Evolutionary conservation across 2,113 vertebrate genomes (phyloP).

Genomic region (Lanius ludovicianus): DNA sequence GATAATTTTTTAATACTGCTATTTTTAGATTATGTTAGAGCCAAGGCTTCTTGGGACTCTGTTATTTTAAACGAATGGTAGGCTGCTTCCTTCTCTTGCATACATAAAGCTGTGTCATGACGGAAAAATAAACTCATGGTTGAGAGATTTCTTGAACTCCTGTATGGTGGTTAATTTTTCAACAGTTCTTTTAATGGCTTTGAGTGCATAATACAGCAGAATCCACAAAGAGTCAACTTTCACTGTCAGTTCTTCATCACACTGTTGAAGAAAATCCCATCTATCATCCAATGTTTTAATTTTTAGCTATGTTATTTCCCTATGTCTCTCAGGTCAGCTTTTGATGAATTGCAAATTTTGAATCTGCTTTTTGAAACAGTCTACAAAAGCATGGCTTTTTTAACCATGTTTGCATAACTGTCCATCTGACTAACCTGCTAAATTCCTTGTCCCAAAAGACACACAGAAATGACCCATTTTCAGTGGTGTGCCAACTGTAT

Average conservation of each 20-base stretch:
- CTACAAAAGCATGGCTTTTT: neutral
- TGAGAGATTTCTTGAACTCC: constrained; percentile 27
- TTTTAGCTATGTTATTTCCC: neutral
- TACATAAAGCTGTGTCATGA: constrained; percentile 11
- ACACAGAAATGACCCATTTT: constrained; percentile 37
- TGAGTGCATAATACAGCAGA: neutral
- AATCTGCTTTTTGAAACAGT: neutral
- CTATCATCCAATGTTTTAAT: neutral
- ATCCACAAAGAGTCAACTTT: neutral
- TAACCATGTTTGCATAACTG: neutral
- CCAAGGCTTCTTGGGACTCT: neutral
- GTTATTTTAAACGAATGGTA: neutral
- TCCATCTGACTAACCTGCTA: constrained; percentile 22
- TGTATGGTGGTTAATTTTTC: constrained; percentile 52
- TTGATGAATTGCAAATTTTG: neutral
- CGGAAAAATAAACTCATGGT: constrained; percentile 3
- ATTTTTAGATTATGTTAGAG: neutral
- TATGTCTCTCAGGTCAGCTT: neutral
- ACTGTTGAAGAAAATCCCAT: neutral
- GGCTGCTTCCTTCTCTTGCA: neutral
- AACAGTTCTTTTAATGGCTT: constrained; percentile 52
- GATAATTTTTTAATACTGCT: neutral
- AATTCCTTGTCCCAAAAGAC: constrained; percentile 28
- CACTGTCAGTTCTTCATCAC: neutral
- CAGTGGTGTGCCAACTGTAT: neutral